These are phyloP conservation scores for Paguma larvata DNA, from an alignment of 2,797 vertebrate genomes.

Conservation along the genomic window DNA sequence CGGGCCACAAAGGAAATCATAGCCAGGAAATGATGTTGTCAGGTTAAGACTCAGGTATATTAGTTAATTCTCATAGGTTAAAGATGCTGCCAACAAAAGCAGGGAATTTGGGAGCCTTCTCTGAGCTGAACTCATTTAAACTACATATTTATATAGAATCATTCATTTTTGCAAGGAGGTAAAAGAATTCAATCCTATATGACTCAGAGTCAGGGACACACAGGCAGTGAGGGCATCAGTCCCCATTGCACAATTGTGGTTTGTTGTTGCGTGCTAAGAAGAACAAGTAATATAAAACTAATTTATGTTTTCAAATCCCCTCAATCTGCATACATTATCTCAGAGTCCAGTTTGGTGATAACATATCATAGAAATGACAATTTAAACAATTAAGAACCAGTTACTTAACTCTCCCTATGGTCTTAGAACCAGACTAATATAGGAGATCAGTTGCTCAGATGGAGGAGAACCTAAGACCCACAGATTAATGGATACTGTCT, in stretches of 20 bases:
- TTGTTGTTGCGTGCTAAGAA: conserved; percentile 35
- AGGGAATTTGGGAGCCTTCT: neutral
- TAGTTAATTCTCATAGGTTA: neutral
- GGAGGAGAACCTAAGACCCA: neutral
- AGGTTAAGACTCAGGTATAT: neutral
- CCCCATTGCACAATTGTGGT: neutral
- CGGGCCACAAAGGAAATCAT: neutral
- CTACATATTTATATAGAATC: neutral
- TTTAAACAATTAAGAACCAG: conserved; percentile 15
- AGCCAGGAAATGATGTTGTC: neutral
- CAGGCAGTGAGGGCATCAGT: conserved; percentile 76
- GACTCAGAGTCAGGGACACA: conserved; percentile 73
- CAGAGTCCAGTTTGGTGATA: conserved; percentile 50
- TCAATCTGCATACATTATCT: conserved; percentile 68
- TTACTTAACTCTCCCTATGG: neutral
- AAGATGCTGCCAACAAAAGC: neutral
- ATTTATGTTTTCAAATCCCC: conserved; percentile 79
- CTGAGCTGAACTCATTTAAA: conserved; percentile 1
- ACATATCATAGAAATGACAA: neutral
- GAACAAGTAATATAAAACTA: conserved; percentile 73
- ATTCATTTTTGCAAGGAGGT: conserved; percentile 8
- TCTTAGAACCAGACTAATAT: neutral
- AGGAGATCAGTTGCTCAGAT: neutral
- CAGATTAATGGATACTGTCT: neutral
- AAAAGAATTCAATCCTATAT: conserved; percentile 47